These are phyloP conservation scores for Ligdia adustata DNA, from an alignment of 2,888 invertebrate species.

Conservation along the genomic window DNA sequence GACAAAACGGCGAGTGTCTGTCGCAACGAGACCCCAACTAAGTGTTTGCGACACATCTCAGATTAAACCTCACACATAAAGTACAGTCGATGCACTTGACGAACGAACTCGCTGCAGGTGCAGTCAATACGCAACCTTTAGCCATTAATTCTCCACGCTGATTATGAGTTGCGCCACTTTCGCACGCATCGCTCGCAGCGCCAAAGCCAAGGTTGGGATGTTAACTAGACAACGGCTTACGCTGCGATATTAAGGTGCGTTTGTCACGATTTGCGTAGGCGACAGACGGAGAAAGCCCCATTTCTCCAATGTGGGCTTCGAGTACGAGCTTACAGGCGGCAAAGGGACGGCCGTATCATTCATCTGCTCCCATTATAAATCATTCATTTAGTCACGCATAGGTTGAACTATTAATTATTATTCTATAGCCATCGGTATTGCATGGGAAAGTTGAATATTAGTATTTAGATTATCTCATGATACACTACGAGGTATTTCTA, in stretches of 20 bases:
- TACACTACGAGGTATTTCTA: too few species aligned
- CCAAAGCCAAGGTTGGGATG: constrained; percentile 27
- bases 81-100: too few species aligned
- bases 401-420: neutral
- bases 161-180: constrained; percentile 18
- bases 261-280: constrained; percentile 57
- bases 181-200: constrained; percentile 32
- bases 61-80: too few species aligned
- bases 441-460: constrained; percentile 26
- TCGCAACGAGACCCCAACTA: too few species aligned
- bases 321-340: constrained; percentile 19
- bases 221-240: constrained; percentile 26
- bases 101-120: too few species aligned
- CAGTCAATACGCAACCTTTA: too few species aligned
- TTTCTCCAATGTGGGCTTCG: constrained; percentile 44
- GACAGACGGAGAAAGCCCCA: constrained; percentile 52
- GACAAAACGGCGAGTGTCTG: too few species aligned
- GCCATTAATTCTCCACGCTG: neutral
- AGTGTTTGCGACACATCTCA: too few species aligned
- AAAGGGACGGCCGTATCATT: constrained; percentile 31
- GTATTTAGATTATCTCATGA: too few species aligned
- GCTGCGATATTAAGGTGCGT: constrained; percentile 48
- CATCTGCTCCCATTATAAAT: constrained; percentile 32
- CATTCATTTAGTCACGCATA: constrained; percentile 30
- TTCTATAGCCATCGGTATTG: constrained; percentile 15